Conservation (phyloP, 2,888 invertebrate species). For the Byasa hedistus region DNA sequence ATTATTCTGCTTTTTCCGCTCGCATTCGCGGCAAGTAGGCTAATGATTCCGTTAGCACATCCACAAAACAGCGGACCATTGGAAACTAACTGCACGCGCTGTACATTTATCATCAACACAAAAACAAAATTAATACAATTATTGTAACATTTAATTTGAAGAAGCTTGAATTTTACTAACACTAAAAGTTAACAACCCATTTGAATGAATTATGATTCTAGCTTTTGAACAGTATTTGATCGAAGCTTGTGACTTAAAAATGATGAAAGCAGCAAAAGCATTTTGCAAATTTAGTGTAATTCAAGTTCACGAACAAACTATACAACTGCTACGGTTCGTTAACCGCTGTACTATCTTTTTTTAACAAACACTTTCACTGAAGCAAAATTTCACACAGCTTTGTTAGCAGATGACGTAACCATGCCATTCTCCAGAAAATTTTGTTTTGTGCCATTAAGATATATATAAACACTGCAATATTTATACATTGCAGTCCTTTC, state of each 20-base stretch:
- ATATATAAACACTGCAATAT: no score
- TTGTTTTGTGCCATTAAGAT: constrained; percentile 41
- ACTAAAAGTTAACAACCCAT: neutral
- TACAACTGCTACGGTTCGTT: constrained; percentile 36
- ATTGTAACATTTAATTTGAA: constrained; percentile 12
- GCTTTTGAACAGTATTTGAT: no score
- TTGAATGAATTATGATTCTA: no score
- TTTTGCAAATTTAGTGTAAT: neutral
- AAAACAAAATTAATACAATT: constrained; percentile 35
- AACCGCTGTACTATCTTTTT: constrained; percentile 51
- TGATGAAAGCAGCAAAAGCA: no score
- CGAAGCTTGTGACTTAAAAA: no score
- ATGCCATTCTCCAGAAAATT: constrained; percentile 39
- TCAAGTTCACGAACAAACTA: constrained; percentile 15
- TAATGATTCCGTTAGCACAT: constrained; percentile 77
- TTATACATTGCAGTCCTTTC: no score
- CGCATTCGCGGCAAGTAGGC: constrained; percentile 67
- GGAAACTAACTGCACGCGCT: constrained; percentile 62
- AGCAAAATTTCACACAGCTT: constrained; percentile 53
- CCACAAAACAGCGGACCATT: constrained; percentile 69
- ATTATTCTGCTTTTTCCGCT: constrained; percentile 73
- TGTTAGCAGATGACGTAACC: constrained; percentile 53
- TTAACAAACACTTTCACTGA: constrained; percentile 65
- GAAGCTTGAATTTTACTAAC: neutral
- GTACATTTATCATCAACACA: constrained; percentile 38